Evolutionary conservation across 2,113 vertebrate genomes (phyloP).

Genomic region (Dasyprocta punctata): DNA sequence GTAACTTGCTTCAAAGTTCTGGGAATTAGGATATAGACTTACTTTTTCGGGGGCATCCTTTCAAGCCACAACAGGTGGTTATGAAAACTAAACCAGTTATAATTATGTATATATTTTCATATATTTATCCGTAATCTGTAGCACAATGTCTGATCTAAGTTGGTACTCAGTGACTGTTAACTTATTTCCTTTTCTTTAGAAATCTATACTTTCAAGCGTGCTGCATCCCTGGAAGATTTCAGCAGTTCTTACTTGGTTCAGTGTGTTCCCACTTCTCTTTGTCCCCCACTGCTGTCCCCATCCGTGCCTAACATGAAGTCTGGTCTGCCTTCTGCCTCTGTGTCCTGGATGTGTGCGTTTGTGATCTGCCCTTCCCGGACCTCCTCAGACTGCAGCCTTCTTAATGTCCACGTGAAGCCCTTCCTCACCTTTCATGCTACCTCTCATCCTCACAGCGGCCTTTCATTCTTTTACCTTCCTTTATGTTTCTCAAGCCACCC

Average conservation of each 20-base stretch:
- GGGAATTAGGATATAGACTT: background rate
- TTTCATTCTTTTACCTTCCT: background rate
- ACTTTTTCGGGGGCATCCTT: background rate
- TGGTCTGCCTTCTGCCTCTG: background rate
- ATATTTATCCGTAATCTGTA: background rate
- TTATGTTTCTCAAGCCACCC: background rate
- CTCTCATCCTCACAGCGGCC: background rate
- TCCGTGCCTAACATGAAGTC: background rate
- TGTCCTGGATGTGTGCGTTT: background rate
- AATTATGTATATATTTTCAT: background rate
- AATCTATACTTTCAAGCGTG: background rate
- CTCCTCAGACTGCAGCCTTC: background rate
- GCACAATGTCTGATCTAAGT: background rate
- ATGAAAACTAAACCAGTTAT: background rate
- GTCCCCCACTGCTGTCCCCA: accelerated
- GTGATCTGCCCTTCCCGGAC: background rate
- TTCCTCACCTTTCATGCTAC: background rate
- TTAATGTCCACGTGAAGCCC: background rate
- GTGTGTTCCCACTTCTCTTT: background rate
- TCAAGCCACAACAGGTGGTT: background rate
- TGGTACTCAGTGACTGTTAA: background rate
- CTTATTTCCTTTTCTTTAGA: background rate
- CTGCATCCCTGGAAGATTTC: background rate
- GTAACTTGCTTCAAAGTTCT: background rate
- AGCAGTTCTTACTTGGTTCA: background rate